Evolutionary conservation across 2,113 vertebrate genomes (phyloP), one percentile per base, ranked within the genome.

Genomic region (Progne subis): DNA sequence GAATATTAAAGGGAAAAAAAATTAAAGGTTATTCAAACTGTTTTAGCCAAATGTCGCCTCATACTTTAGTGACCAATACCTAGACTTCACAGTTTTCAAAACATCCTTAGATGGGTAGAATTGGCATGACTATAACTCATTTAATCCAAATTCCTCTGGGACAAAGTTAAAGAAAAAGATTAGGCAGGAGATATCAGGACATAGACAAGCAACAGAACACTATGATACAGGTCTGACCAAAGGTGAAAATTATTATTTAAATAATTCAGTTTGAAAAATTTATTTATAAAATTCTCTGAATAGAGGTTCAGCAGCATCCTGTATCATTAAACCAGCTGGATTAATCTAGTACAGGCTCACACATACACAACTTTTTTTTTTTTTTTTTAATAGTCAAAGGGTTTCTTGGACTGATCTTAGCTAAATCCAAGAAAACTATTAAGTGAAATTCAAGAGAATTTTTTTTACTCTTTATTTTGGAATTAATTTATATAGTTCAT

Each of bases 331-430:
- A 26, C 14, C 37, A 82, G 15, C 3, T 24, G 69, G 11, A 44
- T 56, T 53, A 70, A 79, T 75, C 16, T 46, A 75, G 8, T 12
- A n/a, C 14, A 26, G 52, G 14, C 24, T 23, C 18, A 20, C 2
- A 24, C 1, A 41, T 4, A 15, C 1, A 10, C 1, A 2, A 0
- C 3, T 34, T 34, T 5, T n/a, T 14, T 17, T 50, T 43, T 43
- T 15, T 21, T 43, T 26, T 41, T 50, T 8, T 12, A 14, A n/a
- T 26, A 41, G 4, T 3, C 26, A 60, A 64, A 65, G 15, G 1
- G 11, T 72, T 88, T 88, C 7, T 10, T 67, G 6, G 2, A 5
- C 11, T 68, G 8, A 60, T 90, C 16, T 53, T 18, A 67, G 37
- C 24, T 49, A 74, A 90, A 82, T 39, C 12, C 46, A 90, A 69